phyloP scores from a whole-genome alignment of 2,888 invertebrate species.

The Xestia sexstrigata region DNA sequence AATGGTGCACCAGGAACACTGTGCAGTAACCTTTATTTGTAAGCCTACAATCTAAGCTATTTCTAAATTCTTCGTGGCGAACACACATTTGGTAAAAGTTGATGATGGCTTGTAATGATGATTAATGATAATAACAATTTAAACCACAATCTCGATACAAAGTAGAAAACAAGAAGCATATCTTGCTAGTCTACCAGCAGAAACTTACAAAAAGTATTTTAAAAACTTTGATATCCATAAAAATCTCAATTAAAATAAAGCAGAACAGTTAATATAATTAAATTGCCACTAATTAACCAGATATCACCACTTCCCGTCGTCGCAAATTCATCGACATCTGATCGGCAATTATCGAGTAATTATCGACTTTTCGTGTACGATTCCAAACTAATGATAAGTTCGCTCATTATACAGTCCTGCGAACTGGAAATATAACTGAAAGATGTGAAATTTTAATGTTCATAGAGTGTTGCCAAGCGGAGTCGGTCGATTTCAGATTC shows the following conservation, averaged over 20 bases:
- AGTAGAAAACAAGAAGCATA: not conserved
- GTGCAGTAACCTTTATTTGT: not conserved
- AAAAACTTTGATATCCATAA: not conserved
- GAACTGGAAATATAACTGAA: conserved; percentile 44
- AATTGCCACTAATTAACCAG: conserved; percentile 43
- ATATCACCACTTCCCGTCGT: conserved; percentile 4
- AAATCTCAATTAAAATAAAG: not conserved
- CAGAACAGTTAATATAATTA: not conserved
- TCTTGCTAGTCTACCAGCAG: not conserved
- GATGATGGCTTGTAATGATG: not conserved
- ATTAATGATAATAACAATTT: not conserved
- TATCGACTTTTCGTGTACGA: conserved; percentile 28
- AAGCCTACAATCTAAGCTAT: not conserved
- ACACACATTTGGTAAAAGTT: not conserved
- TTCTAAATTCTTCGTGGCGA: not conserved
- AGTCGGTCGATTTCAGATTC: not conserved
- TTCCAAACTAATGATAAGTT: conserved; percentile 45
- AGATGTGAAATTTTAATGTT: conserved; percentile 13
- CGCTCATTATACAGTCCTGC: conserved; percentile 38
- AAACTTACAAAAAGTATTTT: not conserved
- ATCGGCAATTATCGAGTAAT: conserved; percentile 41
- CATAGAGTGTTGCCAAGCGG: not conserved
- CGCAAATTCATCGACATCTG: conserved; percentile 25
- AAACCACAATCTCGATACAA: not conserved
- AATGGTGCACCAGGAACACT: not conserved